Base-by-base conservation (phyloP, 2,888 invertebrate genomes). In the Tinea trinotella region DNA sequence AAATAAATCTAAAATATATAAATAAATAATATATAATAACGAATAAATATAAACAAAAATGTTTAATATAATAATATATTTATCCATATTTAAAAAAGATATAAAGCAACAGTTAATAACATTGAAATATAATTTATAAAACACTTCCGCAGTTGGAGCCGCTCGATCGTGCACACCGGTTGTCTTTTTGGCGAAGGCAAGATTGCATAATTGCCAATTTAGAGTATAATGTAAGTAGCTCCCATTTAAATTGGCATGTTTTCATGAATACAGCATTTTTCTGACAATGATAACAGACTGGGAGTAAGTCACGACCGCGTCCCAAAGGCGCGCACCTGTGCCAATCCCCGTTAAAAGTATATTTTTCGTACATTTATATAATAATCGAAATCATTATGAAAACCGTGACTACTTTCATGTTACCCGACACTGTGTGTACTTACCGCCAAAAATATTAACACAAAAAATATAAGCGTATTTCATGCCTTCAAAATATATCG, bases 221-320 rank as follows among this genome's bases (percentile, higher is more conserved):
- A 63, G 62, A 59, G 62, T 61, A 72, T 69, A 68, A 68, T 65
- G 68, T 71, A 64, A 62, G 65, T 64, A 61, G 60, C 60, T 61
- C 64, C 66, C 66, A 63, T 64, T 68, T 65, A 65, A 65, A 55
- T 50, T 36, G 56, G 62, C 57, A 63, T 70, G 68, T 68, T 71
- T 62, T 63, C 62, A 65, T 65, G 71, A 67, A 71, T 70, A 68
- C 71, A 22, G 12, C 52, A 57, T 18, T 24, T 48, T 55, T 55
- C 63, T 60, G 63, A 72, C 74, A 76, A 76, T 68, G 61, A 64
- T 13, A 30, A 19, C 56, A 55, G 63, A 59, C 66, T 65, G 64
- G 60, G 71, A 70, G 78, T 85, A 83, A 85, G 83, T 84, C 84
- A 84, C 84, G 84, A 84, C 73, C 64, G 57, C 56, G 61, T 72